These are phyloP conservation scores for Laticauda colubrina DNA, from an alignment of 2,113 vertebrate species.

Conservation along the genomic window DNA sequence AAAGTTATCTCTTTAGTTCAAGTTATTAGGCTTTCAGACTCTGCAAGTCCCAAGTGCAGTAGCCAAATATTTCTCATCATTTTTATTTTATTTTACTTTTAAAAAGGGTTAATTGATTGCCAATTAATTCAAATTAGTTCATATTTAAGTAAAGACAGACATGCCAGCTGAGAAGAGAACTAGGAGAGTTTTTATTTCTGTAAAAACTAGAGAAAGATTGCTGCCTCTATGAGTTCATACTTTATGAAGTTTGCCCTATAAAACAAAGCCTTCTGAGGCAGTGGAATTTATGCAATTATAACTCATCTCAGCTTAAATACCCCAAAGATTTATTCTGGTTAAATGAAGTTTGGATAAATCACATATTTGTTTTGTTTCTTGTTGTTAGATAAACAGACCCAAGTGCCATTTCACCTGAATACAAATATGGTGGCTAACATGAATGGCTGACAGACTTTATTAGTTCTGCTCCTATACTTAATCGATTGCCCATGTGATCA, in stretches of 20 bases:
- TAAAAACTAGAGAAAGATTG: background rate
- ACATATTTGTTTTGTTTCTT: background rate
- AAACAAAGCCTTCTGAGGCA: background rate
- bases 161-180: background rate
- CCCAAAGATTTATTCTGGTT: background rate
- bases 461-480: background rate
- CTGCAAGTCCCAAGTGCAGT: constrained; percentile 8
- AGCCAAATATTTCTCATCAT: background rate
- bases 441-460: background rate
- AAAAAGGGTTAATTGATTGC: constrained; percentile 24
- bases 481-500: background rate
- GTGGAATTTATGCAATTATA: background rate
- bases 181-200: background rate
- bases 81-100: background rate
- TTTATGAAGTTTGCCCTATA: background rate
- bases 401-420: background rate
- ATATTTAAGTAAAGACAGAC: constrained; percentile 6
- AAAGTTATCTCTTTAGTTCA: constrained; percentile 28
- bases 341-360: background rate
- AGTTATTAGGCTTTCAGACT: constrained; percentile 17
- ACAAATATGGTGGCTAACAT: background rate
- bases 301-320: background rate
- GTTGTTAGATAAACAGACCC: background rate
- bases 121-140: constrained; percentile 29
- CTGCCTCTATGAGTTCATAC: background rate